Percentiles rank a stretch among this genome's conserved stretches.
These are phyloP conservation scores for Macrosoma leucophasiata DNA, from an alignment of 2,888 invertebrate species.

Conservation along the genomic window DNA sequence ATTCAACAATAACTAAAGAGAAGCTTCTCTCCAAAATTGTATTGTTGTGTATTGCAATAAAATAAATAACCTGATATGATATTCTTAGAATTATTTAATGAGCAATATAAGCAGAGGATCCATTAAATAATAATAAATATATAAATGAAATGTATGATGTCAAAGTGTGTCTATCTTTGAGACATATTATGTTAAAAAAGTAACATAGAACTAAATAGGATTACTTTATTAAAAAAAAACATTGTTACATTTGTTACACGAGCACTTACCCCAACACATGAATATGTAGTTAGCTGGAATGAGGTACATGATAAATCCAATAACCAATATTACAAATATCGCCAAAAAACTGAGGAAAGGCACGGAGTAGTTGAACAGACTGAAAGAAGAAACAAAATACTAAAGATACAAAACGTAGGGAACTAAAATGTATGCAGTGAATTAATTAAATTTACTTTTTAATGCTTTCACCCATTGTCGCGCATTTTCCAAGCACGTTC, in stretches of 20 bases:
- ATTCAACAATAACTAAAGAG: too few relatives aligned
- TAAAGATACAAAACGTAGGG: neutral
- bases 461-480: conserved; percentile 91
- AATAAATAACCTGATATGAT: too few relatives aligned
- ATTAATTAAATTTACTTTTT: conserved; percentile 84
- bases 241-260: neutral
- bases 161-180: too few relatives aligned
- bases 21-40: too few relatives aligned
- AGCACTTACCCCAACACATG: conserved; percentile 86
- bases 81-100: too few relatives aligned
- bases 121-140: too few relatives aligned
- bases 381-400: conserved; percentile 59
- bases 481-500: conserved; percentile 92
- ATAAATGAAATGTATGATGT: too few relatives aligned
- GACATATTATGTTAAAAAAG: too few relatives aligned
- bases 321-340: conserved; percentile 82
- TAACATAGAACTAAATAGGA: too few relatives aligned
- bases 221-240: conserved; percentile 1
- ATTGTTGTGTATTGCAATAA: too few relatives aligned
- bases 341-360: conserved; percentile 95
- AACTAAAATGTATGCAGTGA: neutral
- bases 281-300: conserved; percentile 92
- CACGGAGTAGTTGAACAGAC: conserved; percentile 96
- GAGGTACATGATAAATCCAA: conserved; percentile 85
- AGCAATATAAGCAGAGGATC: too few relatives aligned